These are phyloP conservation scores for Escarpia spicata DNA, from an alignment of 2,888 invertebrate species.

Conservation along the genomic window DNA sequence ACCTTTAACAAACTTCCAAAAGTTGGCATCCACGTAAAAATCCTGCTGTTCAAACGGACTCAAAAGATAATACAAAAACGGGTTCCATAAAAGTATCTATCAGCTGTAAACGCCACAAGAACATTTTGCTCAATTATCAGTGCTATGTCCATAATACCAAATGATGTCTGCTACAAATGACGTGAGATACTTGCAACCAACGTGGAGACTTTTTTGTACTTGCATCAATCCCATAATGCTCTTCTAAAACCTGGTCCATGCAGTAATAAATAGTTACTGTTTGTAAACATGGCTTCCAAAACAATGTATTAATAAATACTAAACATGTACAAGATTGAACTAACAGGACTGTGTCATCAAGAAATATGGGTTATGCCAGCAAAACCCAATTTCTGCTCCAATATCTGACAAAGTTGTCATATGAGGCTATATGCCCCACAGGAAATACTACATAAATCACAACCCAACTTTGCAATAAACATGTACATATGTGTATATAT, in stretches of 20 bases:
- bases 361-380: constrained; percentile 3
- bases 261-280: constrained; percentile 13
- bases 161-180: not conserved
- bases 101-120: not conserved
- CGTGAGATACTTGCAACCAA: not conserved
- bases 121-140: not conserved
- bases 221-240: not conserved
- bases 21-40: not conserved
- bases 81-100: not conserved
- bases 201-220: not conserved
- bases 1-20: constrained; percentile 11
- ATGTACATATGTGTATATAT: not conserved
- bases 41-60: not conserved
- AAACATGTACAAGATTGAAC: not conserved
- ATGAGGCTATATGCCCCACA: not conserved
- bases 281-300: constrained; percentile 5
- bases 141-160: not conserved
- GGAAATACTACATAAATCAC: not conserved
- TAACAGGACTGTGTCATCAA: not conserved
- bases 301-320: not conserved
- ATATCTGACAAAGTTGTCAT: not conserved
- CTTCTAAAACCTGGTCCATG: not conserved
- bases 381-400: not conserved
- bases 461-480: not conserved
- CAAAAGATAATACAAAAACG: not conserved